Conservation (phyloP, 1,140 invertebrate genomes). For the Calliopsis andreniformis region DNA sequence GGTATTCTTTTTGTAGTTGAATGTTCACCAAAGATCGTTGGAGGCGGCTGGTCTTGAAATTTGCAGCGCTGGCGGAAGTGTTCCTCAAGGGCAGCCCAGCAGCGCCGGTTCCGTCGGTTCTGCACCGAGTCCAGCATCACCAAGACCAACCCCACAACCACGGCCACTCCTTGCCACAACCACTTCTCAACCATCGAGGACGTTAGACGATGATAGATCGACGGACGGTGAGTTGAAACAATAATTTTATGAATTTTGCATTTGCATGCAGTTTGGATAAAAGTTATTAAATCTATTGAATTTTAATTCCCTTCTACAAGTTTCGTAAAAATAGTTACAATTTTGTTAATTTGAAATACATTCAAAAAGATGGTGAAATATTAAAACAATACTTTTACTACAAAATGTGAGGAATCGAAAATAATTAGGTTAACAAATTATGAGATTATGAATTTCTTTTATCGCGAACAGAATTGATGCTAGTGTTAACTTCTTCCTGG, state of each 20-base stretch:
- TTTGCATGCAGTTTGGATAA: not conserved
- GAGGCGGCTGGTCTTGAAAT: constrained; percentile 78
- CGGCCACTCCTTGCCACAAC: constrained; percentile 75
- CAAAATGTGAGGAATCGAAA: too few species aligned
- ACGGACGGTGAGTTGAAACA: constrained; percentile 75
- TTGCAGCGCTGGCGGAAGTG: constrained; percentile 76
- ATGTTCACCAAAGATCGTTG: constrained; percentile 79
- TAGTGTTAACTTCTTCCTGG: too few species aligned
- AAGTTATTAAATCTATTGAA: too few species aligned
- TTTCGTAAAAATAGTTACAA: too few species aligned
- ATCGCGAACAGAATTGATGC: too few species aligned
- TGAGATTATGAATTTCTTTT: too few species aligned
- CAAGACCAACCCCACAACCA: constrained; percentile 78
- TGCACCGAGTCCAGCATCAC: constrained; percentile 79
- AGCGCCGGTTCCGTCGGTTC: constrained; percentile 80
- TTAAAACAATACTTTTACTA: too few species aligned
- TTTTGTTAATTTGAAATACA: too few species aligned
- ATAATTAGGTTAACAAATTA: too few species aligned
- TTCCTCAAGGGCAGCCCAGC: constrained; percentile 79
- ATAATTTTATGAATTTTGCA: not conserved
- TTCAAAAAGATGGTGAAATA: too few species aligned
- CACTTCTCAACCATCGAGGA: constrained; percentile 78
- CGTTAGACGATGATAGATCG: constrained; percentile 79
- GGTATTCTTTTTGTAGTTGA: constrained; percentile 72
- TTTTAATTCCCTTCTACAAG: too few species aligned